Evolutionary conservation across 1,140 invertebrate species (phyloP).

Genomic region (Sycophila sp.): DNA sequence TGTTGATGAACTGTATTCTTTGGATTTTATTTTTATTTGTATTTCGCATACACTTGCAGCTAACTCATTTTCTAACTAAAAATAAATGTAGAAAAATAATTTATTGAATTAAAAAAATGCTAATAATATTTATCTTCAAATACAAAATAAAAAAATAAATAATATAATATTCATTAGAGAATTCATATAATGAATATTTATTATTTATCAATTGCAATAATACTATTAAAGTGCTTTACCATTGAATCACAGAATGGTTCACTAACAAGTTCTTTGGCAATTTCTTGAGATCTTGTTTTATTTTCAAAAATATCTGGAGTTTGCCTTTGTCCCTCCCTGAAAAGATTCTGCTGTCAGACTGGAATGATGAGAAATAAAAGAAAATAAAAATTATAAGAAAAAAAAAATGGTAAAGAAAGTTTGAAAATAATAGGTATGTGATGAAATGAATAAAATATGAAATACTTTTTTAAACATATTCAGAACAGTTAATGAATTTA

Average conservation of each 20-base stretch:
- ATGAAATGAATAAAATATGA: neutral
- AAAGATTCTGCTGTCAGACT: conserved; percentile 45
- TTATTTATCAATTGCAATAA: neutral
- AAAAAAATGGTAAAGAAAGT: conserved; percentile 13
- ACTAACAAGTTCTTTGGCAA: conserved; percentile 26
- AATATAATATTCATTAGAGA: too few relatives aligned
- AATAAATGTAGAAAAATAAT: conserved; percentile 16
- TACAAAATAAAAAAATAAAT: too few relatives aligned
- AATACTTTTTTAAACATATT: too few relatives aligned
- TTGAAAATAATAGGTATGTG: neutral
- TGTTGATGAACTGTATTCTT: conserved; percentile 57
- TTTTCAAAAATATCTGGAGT: conserved; percentile 33
- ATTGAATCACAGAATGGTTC: conserved; percentile 27
- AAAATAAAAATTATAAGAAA: conserved; percentile 32
- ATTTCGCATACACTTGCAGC: conserved; percentile 1
- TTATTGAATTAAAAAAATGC: conserved; percentile 37
- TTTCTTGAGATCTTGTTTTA: neutral
- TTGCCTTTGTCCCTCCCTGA: conserved; percentile 40
- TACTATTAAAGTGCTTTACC: conserved; percentile 21
- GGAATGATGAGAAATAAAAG: conserved; percentile 42
- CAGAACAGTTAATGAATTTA: too few relatives aligned
- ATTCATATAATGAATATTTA: neutral
- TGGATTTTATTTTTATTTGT: conserved; percentile 43
- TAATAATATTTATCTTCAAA: conserved; percentile 29
- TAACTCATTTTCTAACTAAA: conserved; percentile 29